Conservation (phyloP, 2,797 vertebrate species). For the Melopsittacus undulatus region DNA sequence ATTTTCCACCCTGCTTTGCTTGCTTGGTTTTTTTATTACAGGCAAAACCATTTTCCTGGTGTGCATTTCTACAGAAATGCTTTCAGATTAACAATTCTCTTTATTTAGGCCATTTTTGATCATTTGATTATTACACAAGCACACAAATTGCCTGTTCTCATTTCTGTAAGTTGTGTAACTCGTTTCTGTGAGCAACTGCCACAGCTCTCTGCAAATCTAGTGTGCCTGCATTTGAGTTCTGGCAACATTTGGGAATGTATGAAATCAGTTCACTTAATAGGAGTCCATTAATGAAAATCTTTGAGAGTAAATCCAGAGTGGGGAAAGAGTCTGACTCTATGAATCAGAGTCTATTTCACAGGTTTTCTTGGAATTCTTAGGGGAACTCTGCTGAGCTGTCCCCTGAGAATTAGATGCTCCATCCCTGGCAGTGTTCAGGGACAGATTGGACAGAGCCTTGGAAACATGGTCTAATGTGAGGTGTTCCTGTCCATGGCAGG, state of each 20-base stretch:
- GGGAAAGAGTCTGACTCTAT: background rate
- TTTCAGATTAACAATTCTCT: background rate
- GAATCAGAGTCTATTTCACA: background rate
- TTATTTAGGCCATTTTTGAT: slow-evolving; percentile 28
- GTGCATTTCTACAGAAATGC: background rate
- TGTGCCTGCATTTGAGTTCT: background rate
- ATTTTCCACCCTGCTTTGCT: background rate
- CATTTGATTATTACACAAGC: slow-evolving; percentile 18
- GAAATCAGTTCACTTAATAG: background rate
- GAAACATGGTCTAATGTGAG: background rate
- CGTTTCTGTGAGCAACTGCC: background rate
- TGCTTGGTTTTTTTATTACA: background rate
- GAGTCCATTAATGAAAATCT: background rate
- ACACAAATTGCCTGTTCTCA: background rate
- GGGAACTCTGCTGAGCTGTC: background rate
- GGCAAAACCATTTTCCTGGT: background rate
- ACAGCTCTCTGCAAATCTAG: background rate
- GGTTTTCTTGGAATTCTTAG: slow-evolving; percentile 1
- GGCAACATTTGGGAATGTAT: background rate
- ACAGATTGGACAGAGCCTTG: background rate
- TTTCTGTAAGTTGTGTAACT: background rate
- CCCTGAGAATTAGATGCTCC: background rate
- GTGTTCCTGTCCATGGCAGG: background rate
- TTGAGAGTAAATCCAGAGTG: background rate
- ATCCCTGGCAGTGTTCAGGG: background rate